phyloP scores from a whole-genome alignment of 2,113 vertebrate genomes.

The Polypterus senegalus region DNA sequence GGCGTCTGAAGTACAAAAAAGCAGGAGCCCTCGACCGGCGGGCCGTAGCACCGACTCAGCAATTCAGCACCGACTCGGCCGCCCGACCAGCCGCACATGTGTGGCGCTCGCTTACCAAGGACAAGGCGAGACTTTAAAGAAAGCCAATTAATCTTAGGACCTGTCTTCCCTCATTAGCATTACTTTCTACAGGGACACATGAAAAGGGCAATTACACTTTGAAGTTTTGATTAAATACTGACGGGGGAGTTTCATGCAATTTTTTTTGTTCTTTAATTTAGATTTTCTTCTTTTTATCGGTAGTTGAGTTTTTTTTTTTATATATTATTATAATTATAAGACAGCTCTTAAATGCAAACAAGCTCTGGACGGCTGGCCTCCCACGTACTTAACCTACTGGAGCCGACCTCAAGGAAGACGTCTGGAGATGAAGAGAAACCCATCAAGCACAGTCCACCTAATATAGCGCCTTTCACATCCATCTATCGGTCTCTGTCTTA shows the following conservation, averaged over 20 bases:
- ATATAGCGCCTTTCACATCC: too few species aligned
- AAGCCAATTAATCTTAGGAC: conserved; percentile 43
- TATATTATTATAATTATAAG: conserved; percentile 4
- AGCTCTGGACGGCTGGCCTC: conserved; percentile 3
- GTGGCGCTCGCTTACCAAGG: conserved; percentile 31
- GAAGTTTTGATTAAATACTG: conserved; percentile 46
- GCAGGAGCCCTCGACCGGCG: too few species aligned
- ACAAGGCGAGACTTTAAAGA: conserved; percentile 38
- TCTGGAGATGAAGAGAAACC: too few species aligned
- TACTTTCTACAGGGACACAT: conserved; percentile 41
- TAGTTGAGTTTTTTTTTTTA: conserved; percentile 10
- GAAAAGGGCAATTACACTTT: conserved; percentile 50
- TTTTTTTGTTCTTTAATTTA: conserved; percentile 27
- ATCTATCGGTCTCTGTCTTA: too few species aligned
- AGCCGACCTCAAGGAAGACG: background rate
- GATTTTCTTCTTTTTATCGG: conserved; percentile 2
- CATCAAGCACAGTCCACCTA: too few species aligned
- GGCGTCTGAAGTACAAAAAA: too few species aligned
- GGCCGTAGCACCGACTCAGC: too few species aligned
- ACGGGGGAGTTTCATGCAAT: conserved; percentile 22
- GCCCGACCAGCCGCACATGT: too few species aligned
- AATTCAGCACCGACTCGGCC: too few species aligned
- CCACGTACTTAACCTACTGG: conserved; percentile 10
- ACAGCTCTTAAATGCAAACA: conserved; percentile 6
- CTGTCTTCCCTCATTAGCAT: conserved; percentile 39